Evolutionary conservation across 2,797 vertebrate species (phyloP).

Genomic region (Pitangus sulphuratus): DNA sequence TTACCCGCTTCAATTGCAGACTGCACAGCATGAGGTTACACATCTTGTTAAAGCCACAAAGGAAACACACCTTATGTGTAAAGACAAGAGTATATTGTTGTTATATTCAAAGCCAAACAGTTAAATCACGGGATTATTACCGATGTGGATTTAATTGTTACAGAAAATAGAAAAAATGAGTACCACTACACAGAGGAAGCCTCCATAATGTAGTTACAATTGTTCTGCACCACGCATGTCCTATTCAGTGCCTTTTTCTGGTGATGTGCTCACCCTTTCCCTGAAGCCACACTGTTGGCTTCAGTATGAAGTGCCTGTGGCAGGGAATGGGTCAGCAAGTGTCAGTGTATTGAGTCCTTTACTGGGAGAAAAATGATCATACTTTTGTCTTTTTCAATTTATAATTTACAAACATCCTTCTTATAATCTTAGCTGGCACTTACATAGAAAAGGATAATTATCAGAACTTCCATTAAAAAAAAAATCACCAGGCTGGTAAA

Average conservation of each 20-base stretch:
- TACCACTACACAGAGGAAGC: neutral
- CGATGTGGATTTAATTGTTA: neutral
- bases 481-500: neutral
- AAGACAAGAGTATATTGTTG: neutral
- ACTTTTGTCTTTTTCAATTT: neutral
- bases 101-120: neutral
- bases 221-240: neutral
- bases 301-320: neutral
- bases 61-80: neutral
- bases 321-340: neutral
- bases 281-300: neutral
- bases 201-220: neutral
- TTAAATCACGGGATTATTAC: neutral
- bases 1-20: neutral
- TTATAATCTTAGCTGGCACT: neutral
- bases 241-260: rapidly evolving
- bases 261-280: neutral
- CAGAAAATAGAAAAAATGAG: neutral
- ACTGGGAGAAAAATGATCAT: neutral
- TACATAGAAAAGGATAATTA: neutral
- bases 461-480: neutral
- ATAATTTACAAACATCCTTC: neutral
- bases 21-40: neutral
- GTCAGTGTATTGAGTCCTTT: neutral
- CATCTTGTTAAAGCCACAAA: neutral